Base-by-base conservation (phyloP, 2,888 invertebrate genomes). In the Embidobia sp. region DNA sequence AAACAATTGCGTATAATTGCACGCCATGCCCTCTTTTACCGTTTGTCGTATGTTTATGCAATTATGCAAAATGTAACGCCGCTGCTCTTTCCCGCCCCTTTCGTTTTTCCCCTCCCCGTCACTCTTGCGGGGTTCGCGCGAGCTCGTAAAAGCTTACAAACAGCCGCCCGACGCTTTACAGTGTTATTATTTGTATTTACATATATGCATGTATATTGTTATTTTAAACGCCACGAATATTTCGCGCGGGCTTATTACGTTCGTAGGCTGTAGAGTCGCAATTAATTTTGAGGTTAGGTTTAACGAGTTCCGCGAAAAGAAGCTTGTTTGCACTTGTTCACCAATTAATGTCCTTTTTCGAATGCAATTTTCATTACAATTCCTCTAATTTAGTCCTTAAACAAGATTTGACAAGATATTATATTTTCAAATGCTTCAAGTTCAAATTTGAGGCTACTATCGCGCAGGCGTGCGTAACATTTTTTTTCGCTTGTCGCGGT, bases 1-100 rank as follows among this genome's bases (percentile, higher is more conserved):
- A 74, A 74, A 74, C 74, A 74, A 74, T 67, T 48, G 67, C 53
- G 51, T 44, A 57, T 67, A 74, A 74, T 67, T 51, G 48, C 61
- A 59, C 44, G 57, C 74, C 40, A 51, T 44, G 29, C 37, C 42
- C 29, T 49, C 44, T 27, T 26, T 59, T 46, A 42, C 31, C 40
- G 19, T 70, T 27, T 48, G 29, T 59, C 59, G 51, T 29, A 64
- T 33, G 66, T 66, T 66, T 66, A 66, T 55, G 59, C n/a, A 51
- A 51, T 66, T 66, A 74, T 51, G 59, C 31, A 74, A 73, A 73
- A 35, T 11, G 42, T 22, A 18, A 53, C 15, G 40, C 10, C 42
- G 6, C 37, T 13, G 18, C 29, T 31, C 31, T 40, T 11, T 11
- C 40, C 15, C 13, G 19, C 16, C 19, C 22, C 31, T 10, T 22